phyloP scores from a whole-genome alignment of 1,140 invertebrate species.

The Drosophila lini region DNA sequence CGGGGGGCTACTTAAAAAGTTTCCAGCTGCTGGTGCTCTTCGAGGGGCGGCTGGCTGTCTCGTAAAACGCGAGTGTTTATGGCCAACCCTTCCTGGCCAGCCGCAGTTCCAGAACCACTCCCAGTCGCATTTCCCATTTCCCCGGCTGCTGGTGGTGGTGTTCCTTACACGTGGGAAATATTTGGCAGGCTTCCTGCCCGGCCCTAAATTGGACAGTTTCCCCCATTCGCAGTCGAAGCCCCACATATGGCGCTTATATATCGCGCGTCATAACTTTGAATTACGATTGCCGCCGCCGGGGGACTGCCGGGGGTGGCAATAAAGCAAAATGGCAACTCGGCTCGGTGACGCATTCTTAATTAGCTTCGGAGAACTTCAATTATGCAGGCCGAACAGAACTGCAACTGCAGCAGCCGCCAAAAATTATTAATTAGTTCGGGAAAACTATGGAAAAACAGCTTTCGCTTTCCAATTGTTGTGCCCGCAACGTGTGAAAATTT shows the following conservation, averaged over 20 bases:
- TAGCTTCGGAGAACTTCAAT: conserved; percentile 26
- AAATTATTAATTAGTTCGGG: conserved; percentile 46
- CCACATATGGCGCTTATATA: conserved; percentile 20
- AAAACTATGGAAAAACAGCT: conserved; percentile 26
- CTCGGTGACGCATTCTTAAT: conserved; percentile 41
- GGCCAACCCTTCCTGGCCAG: conserved; percentile 57
- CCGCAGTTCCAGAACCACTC: conserved; percentile 1
- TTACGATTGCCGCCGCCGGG: conserved; percentile 17
- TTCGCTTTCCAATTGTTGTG: conserved; percentile 40
- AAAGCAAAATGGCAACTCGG: conserved; percentile 43
- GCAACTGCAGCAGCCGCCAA: conserved; percentile 14
- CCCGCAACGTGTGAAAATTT: conserved; percentile 67
- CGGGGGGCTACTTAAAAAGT: conserved; percentile 68
- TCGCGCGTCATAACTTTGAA: conserved; percentile 39
- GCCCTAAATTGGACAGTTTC: conserved; percentile 18
- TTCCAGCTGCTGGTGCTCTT: conserved; percentile 43
- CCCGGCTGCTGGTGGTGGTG: conserved; percentile 14
- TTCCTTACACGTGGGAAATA: conserved; percentile 62
- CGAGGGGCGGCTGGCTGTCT: conserved; percentile 39
- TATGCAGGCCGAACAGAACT: conserved; percentile 12
- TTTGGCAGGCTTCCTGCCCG: conserved; percentile 63
- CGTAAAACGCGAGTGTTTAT: conserved; percentile 71
- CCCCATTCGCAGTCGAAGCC: conserved; percentile 32
- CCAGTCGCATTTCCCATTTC: conserved; percentile 23
- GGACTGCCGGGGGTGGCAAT: conserved; percentile 8